Base-by-base conservation (phyloP, 2,888 invertebrate species). In the Phyllotreta cruciferae region DNA sequence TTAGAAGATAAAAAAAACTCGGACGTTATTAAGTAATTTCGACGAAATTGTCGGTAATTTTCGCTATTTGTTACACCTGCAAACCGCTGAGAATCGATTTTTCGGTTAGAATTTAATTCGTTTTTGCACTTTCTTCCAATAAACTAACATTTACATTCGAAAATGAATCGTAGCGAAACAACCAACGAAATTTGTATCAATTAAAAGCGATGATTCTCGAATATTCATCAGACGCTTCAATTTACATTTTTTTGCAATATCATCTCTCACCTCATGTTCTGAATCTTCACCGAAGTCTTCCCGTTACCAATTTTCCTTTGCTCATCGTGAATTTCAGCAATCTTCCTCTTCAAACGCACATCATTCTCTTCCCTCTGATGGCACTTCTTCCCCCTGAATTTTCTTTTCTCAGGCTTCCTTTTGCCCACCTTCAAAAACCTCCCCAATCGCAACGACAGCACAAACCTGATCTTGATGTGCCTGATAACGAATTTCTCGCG, bases 401-500 rank as follows among this genome's bases (percentile, higher is more conserved):
- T 41, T 13, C 41, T 60, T 14, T 56, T 44, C 36, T 1, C 53
- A 8, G 55, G 53, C 6, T 38, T 42, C 38, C 63, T 67, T 44
- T 66, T 68, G 2, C 64, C 64, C 6, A 66, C 45, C 68, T 73
- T 86, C 75, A 84, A 83, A 61, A 85, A 83, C 60, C 83, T 79
- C 24, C 87, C 83, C 81, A 89, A 83, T 63, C 89, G 82, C 65
- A 90, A 79, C 8, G 88, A 88, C 71, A 90, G 80, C 85, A 90
- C 88, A 52, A 90, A 86, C 10, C 89, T 82, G 13, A 90, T 86
- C 61, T 87, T 83, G 24, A 90, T 85, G 74, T 89, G 87, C 24
- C 87, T 81, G 56, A 87, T 87, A 1, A 87, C 85, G 72, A 86
- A 85, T 66, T 86, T 84, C 70, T 87, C 87, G 61, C 85, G 85